These are phyloP conservation scores for Melitaea cinxia DNA, from an alignment of 1,140 invertebrate species.

Conservation along the genomic window DNA sequence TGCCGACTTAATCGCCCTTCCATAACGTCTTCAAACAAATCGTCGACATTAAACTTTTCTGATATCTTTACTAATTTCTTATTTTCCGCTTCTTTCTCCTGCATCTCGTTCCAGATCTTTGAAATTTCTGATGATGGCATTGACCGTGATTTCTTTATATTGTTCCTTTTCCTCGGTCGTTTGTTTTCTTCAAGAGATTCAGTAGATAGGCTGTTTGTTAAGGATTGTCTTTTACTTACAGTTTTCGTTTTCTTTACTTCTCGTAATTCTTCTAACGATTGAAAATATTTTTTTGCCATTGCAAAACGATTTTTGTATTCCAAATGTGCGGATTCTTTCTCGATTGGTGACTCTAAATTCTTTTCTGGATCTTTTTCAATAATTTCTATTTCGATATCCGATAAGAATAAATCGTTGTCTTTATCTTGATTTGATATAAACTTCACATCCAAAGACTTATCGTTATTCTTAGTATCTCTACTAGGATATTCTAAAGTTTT, in stretches of 20 bases:
- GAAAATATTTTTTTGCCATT: constrained; percentile 75
- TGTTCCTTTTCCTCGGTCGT: constrained; percentile 43
- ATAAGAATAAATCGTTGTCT: constrained; percentile 60
- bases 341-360: constrained; percentile 45
- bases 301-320: constrained; percentile 78
- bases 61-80: constrained; percentile 78
- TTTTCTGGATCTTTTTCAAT: constrained; percentile 57
- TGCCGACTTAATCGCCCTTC: constrained; percentile 72
- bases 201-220: constrained; percentile 53
- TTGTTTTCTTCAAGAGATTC: constrained; percentile 62
- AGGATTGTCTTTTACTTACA: constrained; percentile 68
- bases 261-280: constrained; percentile 73
- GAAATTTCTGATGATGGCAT: constrained; percentile 73
- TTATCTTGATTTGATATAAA: constrained; percentile 41
- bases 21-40: constrained; percentile 78
- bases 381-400: constrained; percentile 74
- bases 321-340: constrained; percentile 45
- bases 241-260: constrained; percentile 56
- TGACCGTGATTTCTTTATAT: constrained; percentile 61
- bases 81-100: constrained; percentile 47
- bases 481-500: constrained; percentile 14
- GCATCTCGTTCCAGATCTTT: constrained; percentile 65
- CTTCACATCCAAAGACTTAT: constrained; percentile 45
- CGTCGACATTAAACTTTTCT: constrained; percentile 80
- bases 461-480: constrained; percentile 23